Conservation (phyloP, 2,113 vertebrate species). For the Peromyscus polionotus region DNA sequence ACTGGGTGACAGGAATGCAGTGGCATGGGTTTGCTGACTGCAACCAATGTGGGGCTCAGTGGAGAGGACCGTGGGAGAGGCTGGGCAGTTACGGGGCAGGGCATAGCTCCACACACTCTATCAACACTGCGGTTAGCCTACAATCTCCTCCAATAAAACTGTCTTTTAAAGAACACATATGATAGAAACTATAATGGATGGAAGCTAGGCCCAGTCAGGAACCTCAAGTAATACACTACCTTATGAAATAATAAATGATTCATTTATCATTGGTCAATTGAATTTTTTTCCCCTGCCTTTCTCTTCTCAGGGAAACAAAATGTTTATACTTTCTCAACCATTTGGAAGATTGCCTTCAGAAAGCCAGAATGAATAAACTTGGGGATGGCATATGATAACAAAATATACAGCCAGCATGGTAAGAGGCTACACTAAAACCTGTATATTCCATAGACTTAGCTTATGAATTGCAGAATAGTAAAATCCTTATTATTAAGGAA, state of each 20-base stretch:
- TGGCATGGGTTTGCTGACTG: background rate
- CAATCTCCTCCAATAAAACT: background rate
- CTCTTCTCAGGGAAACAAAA: constrained; percentile 67
- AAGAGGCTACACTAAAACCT: background rate
- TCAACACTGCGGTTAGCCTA: background rate
- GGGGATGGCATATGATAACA: background rate
- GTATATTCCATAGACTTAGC: background rate
- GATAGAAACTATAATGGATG: background rate
- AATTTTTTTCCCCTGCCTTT: constrained; percentile 23
- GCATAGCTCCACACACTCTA: background rate
- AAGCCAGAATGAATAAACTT: constrained; percentile 5
- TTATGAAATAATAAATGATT: constrained; percentile 59
- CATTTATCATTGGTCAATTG: constrained; percentile 36
- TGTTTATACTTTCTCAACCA: constrained; percentile 47
- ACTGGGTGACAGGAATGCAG: background rate
- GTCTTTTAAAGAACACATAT: background rate
- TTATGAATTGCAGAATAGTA: background rate
- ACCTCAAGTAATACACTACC: background rate
- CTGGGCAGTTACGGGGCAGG: rapidly evolving
- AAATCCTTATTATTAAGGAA: constrained; percentile 38
- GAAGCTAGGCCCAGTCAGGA: background rate
- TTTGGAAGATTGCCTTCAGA: constrained; percentile 53
- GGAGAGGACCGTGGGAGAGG: no score
- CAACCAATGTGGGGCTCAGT: background rate
- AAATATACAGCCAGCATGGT: background rate